Percentiles rank a stretch among this genome's conserved stretches.
Conservation (phyloP, 2,113 vertebrate species). For the Lophura nycthemera region DNA sequence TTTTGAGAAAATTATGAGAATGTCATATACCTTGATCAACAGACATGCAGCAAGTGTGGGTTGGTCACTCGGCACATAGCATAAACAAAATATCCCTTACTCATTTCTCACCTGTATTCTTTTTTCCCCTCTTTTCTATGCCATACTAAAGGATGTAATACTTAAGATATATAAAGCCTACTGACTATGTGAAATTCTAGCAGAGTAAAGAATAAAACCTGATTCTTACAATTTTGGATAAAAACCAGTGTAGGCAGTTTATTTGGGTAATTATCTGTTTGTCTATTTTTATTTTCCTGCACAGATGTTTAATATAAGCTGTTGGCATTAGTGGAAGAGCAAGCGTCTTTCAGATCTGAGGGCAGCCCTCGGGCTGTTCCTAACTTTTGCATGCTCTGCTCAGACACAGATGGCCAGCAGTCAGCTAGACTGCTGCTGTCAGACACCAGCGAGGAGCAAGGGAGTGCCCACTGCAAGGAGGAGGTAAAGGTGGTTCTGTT, state of each 20-base stretch:
- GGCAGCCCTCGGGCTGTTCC: neutral
- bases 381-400: neutral
- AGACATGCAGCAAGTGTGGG: neutral
- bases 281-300: neutral
- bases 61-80: neutral
- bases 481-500: neutral
- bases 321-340: neutral
- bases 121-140: neutral
- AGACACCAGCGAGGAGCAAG: rapidly evolving
- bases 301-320: neutral
- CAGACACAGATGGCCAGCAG: neutral
- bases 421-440: neutral
- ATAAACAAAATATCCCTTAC: neutral
- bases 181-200: neutral
- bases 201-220: neutral
- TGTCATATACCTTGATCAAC: neutral
- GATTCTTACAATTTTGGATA: neutral
- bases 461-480: rapidly evolving
- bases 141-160: neutral
- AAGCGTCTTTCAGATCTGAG: neutral
- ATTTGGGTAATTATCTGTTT: neutral
- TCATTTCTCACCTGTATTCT: neutral
- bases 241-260: neutral
- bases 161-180: neutral
- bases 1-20: neutral